Conservation (phyloP, 2,113 vertebrate genomes). For the Oncorhynchus keta region DNA sequence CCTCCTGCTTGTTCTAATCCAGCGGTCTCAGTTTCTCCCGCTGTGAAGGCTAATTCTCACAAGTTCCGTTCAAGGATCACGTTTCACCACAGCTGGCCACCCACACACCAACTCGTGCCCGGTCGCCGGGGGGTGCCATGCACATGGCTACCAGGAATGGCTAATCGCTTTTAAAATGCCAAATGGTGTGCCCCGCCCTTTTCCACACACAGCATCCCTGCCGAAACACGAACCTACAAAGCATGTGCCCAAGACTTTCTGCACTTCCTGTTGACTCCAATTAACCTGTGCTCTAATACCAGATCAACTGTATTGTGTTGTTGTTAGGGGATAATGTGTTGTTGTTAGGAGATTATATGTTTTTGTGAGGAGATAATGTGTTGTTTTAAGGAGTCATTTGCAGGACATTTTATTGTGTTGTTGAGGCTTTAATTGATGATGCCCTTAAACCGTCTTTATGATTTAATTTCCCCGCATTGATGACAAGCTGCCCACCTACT, state of each 20-base stretch:
- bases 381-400: too few species aligned
- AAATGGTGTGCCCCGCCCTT: neutral
- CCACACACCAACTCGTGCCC: neutral
- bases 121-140: neutral
- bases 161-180: slow-evolving; percentile 5
- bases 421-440: neutral
- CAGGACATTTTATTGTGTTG: too few species aligned
- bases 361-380: too few species aligned
- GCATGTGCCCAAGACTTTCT: too few species aligned
- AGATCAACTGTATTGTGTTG: too few species aligned
- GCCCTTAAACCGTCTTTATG: neutral
- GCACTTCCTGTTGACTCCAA: too few species aligned
- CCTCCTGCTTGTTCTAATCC: neutral
- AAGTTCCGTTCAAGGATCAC: neutral
- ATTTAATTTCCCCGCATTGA: neutral
- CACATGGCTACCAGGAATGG: neutral
- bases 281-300: too few species aligned
- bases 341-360: too few species aligned
- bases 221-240: too few species aligned
- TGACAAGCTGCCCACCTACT: neutral
- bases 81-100: neutral
- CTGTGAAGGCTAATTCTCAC: neutral
- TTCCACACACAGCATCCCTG: neutral
- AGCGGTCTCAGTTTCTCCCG: neutral
- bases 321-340: too few species aligned